These are phyloP conservation scores for Ptychochromis oligacanthus DNA, from an alignment of 2,113 vertebrate species.

Conservation along the genomic window DNA sequence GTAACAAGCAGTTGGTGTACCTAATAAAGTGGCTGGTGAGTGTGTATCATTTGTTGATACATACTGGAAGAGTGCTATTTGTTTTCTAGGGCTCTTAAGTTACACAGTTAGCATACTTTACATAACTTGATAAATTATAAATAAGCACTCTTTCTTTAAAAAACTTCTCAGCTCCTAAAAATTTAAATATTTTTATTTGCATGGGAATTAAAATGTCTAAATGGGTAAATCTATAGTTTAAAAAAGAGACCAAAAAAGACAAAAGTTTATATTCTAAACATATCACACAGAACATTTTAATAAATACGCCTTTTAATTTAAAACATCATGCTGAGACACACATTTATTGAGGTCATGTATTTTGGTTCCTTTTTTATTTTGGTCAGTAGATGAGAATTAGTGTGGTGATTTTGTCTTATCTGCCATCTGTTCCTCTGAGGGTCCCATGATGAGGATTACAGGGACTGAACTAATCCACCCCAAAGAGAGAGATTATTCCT, in stretches of 20 bases:
- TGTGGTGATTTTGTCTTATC: conserved; percentile 66
- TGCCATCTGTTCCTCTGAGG: conserved; percentile 75
- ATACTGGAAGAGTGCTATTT: not conserved
- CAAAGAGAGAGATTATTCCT: conserved; percentile 69
- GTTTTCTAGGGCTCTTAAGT: not conserved
- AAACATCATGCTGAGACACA: not conserved
- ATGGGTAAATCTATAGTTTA: not conserved
- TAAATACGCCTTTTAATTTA: not conserved
- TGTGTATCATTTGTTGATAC: not conserved
- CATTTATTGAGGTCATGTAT: conserved; percentile 2
- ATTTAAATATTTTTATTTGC: not conserved
- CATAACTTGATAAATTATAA: too few relatives aligned
- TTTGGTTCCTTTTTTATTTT: conserved; percentile 31
- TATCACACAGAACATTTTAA: not conserved
- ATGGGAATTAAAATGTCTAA: not conserved
- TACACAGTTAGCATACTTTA: not conserved
- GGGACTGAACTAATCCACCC: conserved; percentile 65
- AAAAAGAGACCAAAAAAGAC: not conserved
- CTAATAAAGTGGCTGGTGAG: not conserved
- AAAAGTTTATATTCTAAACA: not conserved
- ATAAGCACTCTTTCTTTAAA: too few relatives aligned
- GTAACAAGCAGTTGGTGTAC: not conserved
- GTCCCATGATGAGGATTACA: conserved; percentile 73
- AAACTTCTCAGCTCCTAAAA: too few relatives aligned
- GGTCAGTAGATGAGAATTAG: conserved; percentile 58